Base-by-base conservation (phyloP, 1,140 invertebrate genomes). In the Himalopsyche phryganea region DNA sequence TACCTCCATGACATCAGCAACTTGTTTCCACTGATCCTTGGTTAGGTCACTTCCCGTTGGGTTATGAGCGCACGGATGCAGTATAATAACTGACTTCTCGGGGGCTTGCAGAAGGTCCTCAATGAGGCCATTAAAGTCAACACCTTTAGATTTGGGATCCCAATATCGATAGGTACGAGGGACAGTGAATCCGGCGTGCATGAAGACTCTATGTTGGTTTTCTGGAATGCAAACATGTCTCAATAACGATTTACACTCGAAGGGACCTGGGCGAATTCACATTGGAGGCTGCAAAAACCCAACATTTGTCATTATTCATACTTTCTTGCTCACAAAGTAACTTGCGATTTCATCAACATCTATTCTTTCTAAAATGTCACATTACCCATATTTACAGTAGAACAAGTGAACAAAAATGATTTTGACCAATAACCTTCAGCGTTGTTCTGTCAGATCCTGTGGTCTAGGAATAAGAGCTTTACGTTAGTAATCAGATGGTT, bases 11-110 rank as follows among this genome's bases (percentile, higher is more conserved):
- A 94, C 76, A 66, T 91, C 80, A 14, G 90, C 91, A 66, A 95
- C 86, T 73, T 86, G 77, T 51, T 78, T 74, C 91, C 91, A 95
- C 72, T 94, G 89, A 38, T 94, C 91, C 32, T 84, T 77, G 6
- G 86, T 91, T 28, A 91, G 92, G 76, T 96, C 93, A 60, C 91
- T 86, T 42, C 97, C 96, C n/a, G 96, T 99, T 7, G 97, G 97
- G 81, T 98, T 99, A 73, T 99, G 97, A 9, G 96, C 96, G 79
- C 93, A 96, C 1, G 92, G 90, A 78, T 99, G 96, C 1, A 99
- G 77, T 65, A 99, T 85, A 40, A 99, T 85, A 1, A 97, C 91
- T 1, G 95, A 83, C 68, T 90, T 88, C 71, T 90, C 84, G 0
- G 93, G 92, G 36, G 94, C 93, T 66, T 80, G 79, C 65, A 82